Conservation (phyloP, 2,113 vertebrate species). For the Narcine bancroftii region DNA sequence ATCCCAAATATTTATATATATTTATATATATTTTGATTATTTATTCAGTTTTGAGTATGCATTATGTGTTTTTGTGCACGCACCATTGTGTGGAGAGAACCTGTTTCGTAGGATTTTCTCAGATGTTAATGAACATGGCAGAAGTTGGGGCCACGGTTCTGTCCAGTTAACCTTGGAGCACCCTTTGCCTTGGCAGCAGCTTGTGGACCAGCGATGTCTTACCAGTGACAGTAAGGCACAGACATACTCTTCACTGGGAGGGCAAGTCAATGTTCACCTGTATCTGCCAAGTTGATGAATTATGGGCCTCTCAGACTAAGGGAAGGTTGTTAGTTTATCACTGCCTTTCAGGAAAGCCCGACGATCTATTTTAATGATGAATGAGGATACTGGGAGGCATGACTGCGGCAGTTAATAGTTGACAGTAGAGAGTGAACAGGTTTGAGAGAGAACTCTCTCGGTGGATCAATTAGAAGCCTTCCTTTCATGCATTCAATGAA, state of each 20-base stretch:
- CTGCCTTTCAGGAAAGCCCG: neutral
- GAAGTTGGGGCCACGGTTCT: too few relatives aligned
- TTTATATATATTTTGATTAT: too few relatives aligned
- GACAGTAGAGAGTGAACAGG: neutral
- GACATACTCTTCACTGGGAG: neutral
- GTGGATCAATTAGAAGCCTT: neutral
- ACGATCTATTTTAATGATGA: neutral
- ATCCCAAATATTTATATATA: too few relatives aligned
- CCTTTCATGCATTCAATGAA: neutral
- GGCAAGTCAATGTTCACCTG: neutral
- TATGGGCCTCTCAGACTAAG: neutral
- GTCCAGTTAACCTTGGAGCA: too few relatives aligned
- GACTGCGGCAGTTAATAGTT: neutral
- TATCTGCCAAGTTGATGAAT: neutral
- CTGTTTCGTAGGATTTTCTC: too few relatives aligned
- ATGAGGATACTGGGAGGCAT: neutral
- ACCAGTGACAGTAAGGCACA: neutral
- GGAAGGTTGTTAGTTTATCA: neutral
- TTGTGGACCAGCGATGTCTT: neutral
- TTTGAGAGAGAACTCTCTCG: neutral
- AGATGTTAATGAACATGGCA: too few relatives aligned
- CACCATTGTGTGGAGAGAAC: too few relatives aligned
- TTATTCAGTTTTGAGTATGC: too few relatives aligned
- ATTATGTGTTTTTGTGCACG: too few relatives aligned
- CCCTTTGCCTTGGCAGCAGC: too few relatives aligned